Conservation (phyloP, 2,888 invertebrate genomes). For the Calameuta filiformis region DNA sequence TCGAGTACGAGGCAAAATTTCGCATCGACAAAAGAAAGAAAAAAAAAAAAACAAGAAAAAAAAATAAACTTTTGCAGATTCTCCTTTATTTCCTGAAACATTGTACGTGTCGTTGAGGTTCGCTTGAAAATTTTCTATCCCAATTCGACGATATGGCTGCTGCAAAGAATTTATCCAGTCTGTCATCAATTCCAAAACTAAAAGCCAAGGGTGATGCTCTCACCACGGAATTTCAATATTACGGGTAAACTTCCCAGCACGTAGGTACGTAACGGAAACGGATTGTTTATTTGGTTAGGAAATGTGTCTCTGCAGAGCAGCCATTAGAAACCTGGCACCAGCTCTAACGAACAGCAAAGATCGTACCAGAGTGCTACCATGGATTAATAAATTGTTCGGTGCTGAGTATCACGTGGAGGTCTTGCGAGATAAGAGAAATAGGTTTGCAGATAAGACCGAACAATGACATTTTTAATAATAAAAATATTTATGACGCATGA, state of each 20-base stretch:
- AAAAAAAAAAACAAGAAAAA: too few relatives aligned
- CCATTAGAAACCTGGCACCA: slow-evolving; percentile 64
- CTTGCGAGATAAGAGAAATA: slow-evolving; percentile 67
- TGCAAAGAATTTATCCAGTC: slow-evolving; percentile 2
- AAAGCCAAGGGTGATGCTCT: slow-evolving; percentile 56
- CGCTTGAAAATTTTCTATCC: background rate
- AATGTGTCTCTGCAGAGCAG: slow-evolving; percentile 46
- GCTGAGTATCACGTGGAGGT: slow-evolving; percentile 67
- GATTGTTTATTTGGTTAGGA: too few relatives aligned
- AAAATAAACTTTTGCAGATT: too few relatives aligned
- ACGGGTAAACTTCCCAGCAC: slow-evolving; percentile 38
- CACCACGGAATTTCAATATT: slow-evolving; percentile 68
- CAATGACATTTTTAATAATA: background rate
- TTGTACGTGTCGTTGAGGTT: too few relatives aligned
- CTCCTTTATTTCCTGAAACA: too few relatives aligned
- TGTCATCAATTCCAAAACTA: slow-evolving; percentile 16
- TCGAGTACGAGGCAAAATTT: too few relatives aligned
- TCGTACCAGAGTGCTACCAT: slow-evolving; percentile 60
- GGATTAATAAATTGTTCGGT: slow-evolving; percentile 67
- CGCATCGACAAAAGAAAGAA: too few relatives aligned
- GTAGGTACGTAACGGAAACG: too few relatives aligned
- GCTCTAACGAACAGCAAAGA: slow-evolving; percentile 60
- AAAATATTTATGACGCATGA: background rate
- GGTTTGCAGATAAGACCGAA: slow-evolving; percentile 40
- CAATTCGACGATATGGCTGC: slow-evolving; percentile 3